Evolutionary conservation across 2,888 invertebrate species (phyloP), one percentile per base, ranked within the genome.

Genomic region (Nebria salina): DNA sequence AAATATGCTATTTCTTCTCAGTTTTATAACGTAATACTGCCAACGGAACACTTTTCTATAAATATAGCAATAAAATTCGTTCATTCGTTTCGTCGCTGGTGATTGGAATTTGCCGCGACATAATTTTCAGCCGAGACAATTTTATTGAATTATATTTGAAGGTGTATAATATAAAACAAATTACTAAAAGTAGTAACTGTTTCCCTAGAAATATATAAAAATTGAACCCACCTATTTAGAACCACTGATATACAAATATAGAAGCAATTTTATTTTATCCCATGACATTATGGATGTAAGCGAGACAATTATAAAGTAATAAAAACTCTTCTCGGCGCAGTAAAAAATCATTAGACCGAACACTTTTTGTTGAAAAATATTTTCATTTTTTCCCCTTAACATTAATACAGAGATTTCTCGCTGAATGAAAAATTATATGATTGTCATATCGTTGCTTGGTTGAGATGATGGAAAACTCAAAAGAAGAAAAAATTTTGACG

Each of bases 321-420:
- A 72, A 77, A 77, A 77, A 70, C 72, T 72, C 77, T 72, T 77
- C 72, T 72, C 77, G 70, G 77, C 65, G 25, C 72, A 64, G 77
- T 72, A 65, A 77, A 77, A 54, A 54, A 6, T 54, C 54, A 54
- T 54, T 54, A 54, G 54, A 54, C 7, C 54, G 7, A 54, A 54
- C 1, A 54, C 54, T 54, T 54, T 54, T 54, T 6, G 54, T 54
- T 6, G 54, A 13, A 54, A 54, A 54, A 54, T 54, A 54, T 54
- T 54, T 54, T 54, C 54, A 13, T 54, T 8, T 54, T 54, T 54
- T 4, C 13, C 11, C 54, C 5, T 54, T 2, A 54, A 54, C 54
- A 54, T 54, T 54, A 54, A 54, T 54, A 54, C 54, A 54, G 54
- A 8, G 54, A 54, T 54, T 54, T 13, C 54, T 54, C 54, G 4